Percentiles rank a stretch among this genome's conserved stretches.
Evolutionary conservation across 2,888 invertebrate species (phyloP).

Genomic region (Dryobotodes eremita): DNA sequence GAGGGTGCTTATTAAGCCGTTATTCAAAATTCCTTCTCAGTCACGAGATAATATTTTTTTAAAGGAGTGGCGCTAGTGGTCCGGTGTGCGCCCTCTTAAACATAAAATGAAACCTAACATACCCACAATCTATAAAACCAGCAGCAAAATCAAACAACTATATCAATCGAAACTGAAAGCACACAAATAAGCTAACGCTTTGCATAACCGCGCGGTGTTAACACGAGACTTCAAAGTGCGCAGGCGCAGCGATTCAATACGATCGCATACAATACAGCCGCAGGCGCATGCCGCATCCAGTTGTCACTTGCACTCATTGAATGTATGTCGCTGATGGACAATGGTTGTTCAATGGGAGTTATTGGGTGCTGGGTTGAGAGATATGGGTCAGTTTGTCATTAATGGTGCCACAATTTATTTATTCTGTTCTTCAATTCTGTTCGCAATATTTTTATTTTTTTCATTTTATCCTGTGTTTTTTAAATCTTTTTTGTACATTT

Average conservation of each 20-base stretch:
- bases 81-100: too few relatives aligned
- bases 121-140: background rate
- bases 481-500: background rate
- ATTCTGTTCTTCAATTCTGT: background rate
- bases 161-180: constrained; percentile 53
- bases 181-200: constrained; percentile 64
- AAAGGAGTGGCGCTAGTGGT: too few relatives aligned
- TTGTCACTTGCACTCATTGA: constrained; percentile 86
- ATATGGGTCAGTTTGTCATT: constrained; percentile 54
- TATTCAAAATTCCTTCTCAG: too few relatives aligned
- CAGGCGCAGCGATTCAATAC: constrained; percentile 81
- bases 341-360: constrained; percentile 72
- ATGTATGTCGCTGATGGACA: constrained; percentile 85
- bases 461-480: background rate
- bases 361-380: constrained; percentile 52
- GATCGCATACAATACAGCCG: constrained; percentile 79
- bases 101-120: background rate
- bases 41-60: too few relatives aligned
- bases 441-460: background rate
- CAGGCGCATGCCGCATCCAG: constrained; percentile 77
- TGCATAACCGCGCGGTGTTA: constrained; percentile 64
- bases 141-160: constrained; percentile 23
- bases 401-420: constrained; percentile 11
- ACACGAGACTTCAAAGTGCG: constrained; percentile 68
- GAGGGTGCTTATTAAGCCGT: too few relatives aligned